Base-by-base conservation (phyloP, 2,888 invertebrate species). In the Drosophila maculinotata region DNA sequence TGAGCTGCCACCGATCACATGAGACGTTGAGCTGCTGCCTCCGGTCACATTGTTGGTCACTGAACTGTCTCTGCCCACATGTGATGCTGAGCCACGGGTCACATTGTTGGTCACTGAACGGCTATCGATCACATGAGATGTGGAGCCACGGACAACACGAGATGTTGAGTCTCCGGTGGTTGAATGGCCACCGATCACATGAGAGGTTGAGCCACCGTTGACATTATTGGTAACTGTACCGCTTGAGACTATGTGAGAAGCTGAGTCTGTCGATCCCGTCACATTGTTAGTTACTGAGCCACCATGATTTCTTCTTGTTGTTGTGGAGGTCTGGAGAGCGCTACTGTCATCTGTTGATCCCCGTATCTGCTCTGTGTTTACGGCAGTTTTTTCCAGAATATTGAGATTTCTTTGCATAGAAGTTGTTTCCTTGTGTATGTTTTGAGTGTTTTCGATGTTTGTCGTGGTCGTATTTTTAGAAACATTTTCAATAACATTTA, bases 401-500 rank as follows among this genome's bases (percentile, higher is more conserved):
- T 88, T 72, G 12, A 69, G 76, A 54, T 87, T 89, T 58, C 85
- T 73, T 35, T 84, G 87, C 49, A 83, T 47, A 2, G 88, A 87
- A 3, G 84, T 74, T 15, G 79, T 62, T 63, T 89, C 90, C 14
- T 88, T 80, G 52, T 89, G 87, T 25, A 86, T 73, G 36, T 87
- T 90, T 53, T 89, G 70, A 41, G 83, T 87, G 41, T 90, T 91
- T 25, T 89, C 76, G 47, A 91, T 78, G 58, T 90, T 90, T 39
- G 86, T 89, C n/a, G 88, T 81, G 1, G 88, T 88, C 9, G 88
- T 89, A 12, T 90, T 84, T 45, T 89, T 90, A 2, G 90, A 87
- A 12, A 90, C 79, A 67, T 90, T 91, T 63, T 91, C 91, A 26
- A 89, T 88, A 1, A 91, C 87, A 72, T 91, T 90, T 0, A 91